Evolutionary conservation across 2,888 invertebrate genomes (phyloP), one percentile per base, ranked within the genome.

Genomic region (Hartigia nigra): DNA sequence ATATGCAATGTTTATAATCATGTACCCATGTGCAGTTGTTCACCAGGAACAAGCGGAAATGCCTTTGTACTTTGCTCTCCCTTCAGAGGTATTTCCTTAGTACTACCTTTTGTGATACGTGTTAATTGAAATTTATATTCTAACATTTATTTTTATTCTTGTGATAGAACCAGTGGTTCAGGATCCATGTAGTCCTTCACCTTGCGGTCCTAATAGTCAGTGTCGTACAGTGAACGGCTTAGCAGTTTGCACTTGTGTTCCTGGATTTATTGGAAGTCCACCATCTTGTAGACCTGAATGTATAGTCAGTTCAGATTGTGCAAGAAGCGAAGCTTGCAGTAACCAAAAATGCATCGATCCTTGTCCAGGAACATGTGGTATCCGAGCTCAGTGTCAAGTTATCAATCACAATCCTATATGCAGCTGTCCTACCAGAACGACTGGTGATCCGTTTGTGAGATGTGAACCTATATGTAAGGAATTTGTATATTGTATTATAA

Each of bases 301-400:
- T 90, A 94, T 94, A 11, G 94, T 94, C n/a, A 96, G 96, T 88
- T 93, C 95, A 4, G 96, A 97, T 90, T 97, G 97, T 91, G 92
- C 94, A 12, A 92, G 94, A 69, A 95, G 95, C 84, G 94, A 94
- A 88, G 96, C 97, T 31, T 97, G 97, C 88, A 94, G 94, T 86
- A 96, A 96, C 90, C 95, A 96, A 87, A 95, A 95, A 92, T 97
- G 97, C 90, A 92, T 94, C 75, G 94, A 97, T 91, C 96, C 97
- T 31, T 97, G 96, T 86, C 94, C 94, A 74, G 96, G 96, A 80
- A 94, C 95, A 31, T 97, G 97, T 90, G 96, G 96, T 34, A 90
- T 95, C 12, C 93, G 93, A 86, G 95, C 97, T 12, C 90, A 93
- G 76, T 97, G 97, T 89, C 94, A 94, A 87, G 95, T 96, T 31